Conservation (phyloP, 2,797 vertebrate genomes). For the Sarcoramphus papa region DNA sequence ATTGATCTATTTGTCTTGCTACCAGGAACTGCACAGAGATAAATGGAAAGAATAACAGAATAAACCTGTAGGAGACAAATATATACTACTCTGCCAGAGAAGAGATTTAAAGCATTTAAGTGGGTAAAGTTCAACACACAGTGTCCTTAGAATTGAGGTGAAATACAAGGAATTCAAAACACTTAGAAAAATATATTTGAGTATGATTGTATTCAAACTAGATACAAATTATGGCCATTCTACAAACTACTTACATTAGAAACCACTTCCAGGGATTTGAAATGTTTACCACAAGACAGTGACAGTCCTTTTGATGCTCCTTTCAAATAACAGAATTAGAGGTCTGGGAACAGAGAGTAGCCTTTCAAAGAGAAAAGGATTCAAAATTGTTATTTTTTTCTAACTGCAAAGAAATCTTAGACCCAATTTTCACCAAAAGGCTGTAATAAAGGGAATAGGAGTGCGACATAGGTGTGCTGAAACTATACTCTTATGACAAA, state of each 20-base stretch:
- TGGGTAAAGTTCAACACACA: neutral
- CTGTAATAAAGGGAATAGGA: neutral
- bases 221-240: neutral
- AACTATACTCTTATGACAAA: neutral
- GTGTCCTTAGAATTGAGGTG: neutral
- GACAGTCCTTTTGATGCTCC: neutral
- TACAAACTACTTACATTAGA: neutral
- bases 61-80: neutral
- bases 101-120: neutral
- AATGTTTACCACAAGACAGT: neutral
- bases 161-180: neutral
- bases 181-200: neutral
- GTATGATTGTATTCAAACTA: neutral
- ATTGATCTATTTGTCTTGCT: neutral
- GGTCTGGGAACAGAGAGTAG: neutral
- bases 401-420: neutral
- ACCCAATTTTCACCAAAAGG: neutral
- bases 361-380: neutral
- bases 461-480: neutral
- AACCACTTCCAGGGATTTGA: neutral
- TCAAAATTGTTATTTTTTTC: neutral
- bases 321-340: slow-evolving; percentile 9
- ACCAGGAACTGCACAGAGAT: neutral
- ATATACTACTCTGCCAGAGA: neutral
- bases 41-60: neutral